phyloP scores from a whole-genome alignment of 2,797 vertebrate genomes.

The Toxotes lorentzi region DNA sequence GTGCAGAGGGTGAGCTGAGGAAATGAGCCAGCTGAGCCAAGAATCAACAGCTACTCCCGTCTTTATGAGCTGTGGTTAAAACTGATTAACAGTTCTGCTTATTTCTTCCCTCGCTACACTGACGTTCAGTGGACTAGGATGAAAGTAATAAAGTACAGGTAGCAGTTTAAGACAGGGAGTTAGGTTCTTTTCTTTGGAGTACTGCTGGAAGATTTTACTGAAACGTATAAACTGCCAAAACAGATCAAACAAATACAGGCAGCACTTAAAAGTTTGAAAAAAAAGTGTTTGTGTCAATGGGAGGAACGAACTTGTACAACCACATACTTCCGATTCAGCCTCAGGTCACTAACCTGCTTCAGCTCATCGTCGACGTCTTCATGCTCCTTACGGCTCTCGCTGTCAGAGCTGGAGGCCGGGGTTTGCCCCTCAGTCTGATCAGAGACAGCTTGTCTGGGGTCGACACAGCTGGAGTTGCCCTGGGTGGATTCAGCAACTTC shows the following conservation, averaged over 20 bases:
- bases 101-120: background rate
- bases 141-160: too few relatives aligned
- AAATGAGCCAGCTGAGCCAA: background rate
- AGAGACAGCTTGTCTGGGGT: background rate
- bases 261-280: background rate
- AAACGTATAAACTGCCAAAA: background rate
- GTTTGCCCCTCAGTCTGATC: slow-evolving; percentile 31
- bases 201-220: background rate
- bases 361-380: slow-evolving; percentile 13
- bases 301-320: background rate
- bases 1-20: slow-evolving; percentile 34
- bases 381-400: background rate
- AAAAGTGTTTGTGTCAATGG: background rate
- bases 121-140: too few relatives aligned
- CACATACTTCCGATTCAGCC: slow-evolving; percentile 29
- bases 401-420: background rate
- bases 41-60: slow-evolving; percentile 8
- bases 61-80: slow-evolving; percentile 13
- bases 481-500: background rate
- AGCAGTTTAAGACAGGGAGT: too few relatives aligned
- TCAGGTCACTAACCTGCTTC: slow-evolving; percentile 57
- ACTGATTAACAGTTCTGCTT: slow-evolving; percentile 21
- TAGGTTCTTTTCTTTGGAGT: background rate
- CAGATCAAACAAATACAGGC: background rate
- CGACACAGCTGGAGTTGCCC: background rate